Evolutionary conservation across 1,140 invertebrate species (phyloP).

Genomic region (Ceratina calcarata): DNA sequence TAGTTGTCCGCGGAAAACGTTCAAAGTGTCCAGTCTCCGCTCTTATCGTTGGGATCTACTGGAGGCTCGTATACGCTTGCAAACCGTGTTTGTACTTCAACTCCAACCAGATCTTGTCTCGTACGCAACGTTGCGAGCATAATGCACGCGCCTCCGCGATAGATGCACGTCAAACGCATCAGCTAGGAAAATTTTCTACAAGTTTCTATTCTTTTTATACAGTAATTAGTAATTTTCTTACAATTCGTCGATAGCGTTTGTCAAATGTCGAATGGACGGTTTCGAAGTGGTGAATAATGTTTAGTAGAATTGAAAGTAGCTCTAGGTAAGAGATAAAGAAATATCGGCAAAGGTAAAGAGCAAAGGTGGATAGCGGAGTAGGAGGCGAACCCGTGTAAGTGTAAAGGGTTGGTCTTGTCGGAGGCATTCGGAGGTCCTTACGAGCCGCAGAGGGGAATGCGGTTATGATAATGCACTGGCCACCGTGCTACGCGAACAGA

Average conservation of each 20-base stretch:
- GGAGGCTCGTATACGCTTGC: constrained; percentile 1
- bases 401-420: constrained; percentile 71
- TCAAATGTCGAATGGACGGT: neutral
- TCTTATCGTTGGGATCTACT: constrained; percentile 20
- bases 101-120: constrained; percentile 42
- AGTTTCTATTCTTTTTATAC: too few relatives aligned
- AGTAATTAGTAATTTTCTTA: too few relatives aligned
- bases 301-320: too few relatives aligned
- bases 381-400: constrained; percentile 52
- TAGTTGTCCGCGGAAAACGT: constrained; percentile 17
- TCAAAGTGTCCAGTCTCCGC: constrained; percentile 17
- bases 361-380: constrained; percentile 13
- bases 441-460: constrained; percentile 73
- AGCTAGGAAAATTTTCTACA: neutral
- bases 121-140: constrained; percentile 30
- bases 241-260: too few relatives aligned
- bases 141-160: constrained; percentile 14
- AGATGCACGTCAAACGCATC: neutral
- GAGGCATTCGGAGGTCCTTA: constrained; percentile 68
- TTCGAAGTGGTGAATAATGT: neutral
- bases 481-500: constrained; percentile 77
- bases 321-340: constrained; percentile 57
- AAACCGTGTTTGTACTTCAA: constrained; percentile 17
- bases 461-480: constrained; percentile 80
- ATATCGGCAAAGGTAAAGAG: constrained; percentile 39